Conservation (phyloP, 2,113 vertebrate genomes). For the Brienomyrus brachyistius region DNA sequence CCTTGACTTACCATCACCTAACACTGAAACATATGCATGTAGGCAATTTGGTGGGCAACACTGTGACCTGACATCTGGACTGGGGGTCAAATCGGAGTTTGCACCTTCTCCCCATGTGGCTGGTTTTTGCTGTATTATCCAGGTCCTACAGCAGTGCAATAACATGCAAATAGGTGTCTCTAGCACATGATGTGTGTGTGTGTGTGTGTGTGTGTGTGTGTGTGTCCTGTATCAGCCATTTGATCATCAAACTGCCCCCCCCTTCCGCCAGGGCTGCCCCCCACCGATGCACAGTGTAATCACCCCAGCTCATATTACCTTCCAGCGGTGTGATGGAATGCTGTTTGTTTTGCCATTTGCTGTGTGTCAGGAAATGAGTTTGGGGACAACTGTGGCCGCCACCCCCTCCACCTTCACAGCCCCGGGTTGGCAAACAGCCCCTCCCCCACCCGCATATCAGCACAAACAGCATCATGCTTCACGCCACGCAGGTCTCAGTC, state of each 20-base stretch:
- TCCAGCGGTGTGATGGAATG: not conserved
- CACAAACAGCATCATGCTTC: not conserved
- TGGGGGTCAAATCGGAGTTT: not conserved
- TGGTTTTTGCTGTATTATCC: not conserved
- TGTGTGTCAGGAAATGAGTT: not conserved
- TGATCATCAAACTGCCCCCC: not conserved
- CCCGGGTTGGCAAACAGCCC: constrained; percentile 1
- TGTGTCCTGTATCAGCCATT: not conserved
- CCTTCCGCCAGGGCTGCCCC: too few relatives aligned
- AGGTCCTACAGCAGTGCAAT: not conserved
- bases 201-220: not conserved
- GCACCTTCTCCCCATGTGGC: not conserved
- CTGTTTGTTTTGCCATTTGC: not conserved
- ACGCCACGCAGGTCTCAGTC: not conserved
- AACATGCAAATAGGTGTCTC: not conserved
- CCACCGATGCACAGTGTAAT: not conserved
- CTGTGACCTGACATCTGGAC: not conserved
- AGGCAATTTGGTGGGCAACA: not conserved
- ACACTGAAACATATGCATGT: not conserved
- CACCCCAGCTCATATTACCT: not conserved
- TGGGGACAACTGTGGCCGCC: not conserved
- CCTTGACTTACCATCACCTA: not conserved
- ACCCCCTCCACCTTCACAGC: not conserved
- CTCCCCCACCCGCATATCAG: constrained; percentile 4
- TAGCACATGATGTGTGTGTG: not conserved